phyloP scores from a whole-genome alignment of 2,888 invertebrate species.

The Drosophila borealis region DNA sequence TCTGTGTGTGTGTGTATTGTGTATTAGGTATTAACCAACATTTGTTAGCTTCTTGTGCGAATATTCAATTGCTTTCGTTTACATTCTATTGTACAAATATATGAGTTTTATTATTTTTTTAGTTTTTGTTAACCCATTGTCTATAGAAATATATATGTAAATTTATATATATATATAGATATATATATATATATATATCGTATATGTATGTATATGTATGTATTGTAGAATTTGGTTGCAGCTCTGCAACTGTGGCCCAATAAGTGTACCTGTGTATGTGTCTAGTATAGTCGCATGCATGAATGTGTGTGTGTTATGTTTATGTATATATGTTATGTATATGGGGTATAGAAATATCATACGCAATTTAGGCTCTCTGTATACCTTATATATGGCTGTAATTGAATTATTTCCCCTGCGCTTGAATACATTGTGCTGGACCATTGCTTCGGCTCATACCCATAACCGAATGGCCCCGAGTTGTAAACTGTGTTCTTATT shows the following conservation, averaged over 20 bases:
- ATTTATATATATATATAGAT: conserved; percentile 23
- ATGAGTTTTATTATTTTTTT: conserved; percentile 20
- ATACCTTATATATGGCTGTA: conserved; percentile 43
- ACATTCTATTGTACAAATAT: conserved; percentile 54
- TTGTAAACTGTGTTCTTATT: conserved; percentile 41
- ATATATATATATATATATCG: conserved; percentile 24
- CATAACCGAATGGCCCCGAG: conserved; percentile 37
- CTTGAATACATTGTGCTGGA: conserved; percentile 35
- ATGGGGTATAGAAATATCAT: conserved; percentile 63
- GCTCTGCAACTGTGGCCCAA: conserved; percentile 31
- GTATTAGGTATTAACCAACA: conserved; percentile 36
- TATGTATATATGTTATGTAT: conserved; percentile 26
- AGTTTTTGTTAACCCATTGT: conserved; percentile 20
- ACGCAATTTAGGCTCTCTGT: conserved; percentile 53
- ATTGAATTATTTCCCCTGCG: conserved; percentile 61
- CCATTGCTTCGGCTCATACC: conserved; percentile 23
- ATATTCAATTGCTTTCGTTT: conserved; percentile 25
- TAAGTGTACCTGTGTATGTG: conserved; percentile 21
- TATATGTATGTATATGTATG: conserved; percentile 52
- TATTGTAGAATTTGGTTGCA: conserved; percentile 40
- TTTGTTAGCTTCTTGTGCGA: conserved; percentile 18
- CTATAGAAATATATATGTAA: conserved; percentile 55
- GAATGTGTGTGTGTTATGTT: conserved; percentile 9
- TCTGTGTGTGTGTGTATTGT: conserved; percentile 14
- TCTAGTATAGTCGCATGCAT: conserved; percentile 3